Percentiles rank a stretch among this genome's conserved stretches.
These are phyloP conservation scores for Ochropleura leucogaster DNA, from an alignment of 2,888 invertebrate genomes.

Conservation along the genomic window DNA sequence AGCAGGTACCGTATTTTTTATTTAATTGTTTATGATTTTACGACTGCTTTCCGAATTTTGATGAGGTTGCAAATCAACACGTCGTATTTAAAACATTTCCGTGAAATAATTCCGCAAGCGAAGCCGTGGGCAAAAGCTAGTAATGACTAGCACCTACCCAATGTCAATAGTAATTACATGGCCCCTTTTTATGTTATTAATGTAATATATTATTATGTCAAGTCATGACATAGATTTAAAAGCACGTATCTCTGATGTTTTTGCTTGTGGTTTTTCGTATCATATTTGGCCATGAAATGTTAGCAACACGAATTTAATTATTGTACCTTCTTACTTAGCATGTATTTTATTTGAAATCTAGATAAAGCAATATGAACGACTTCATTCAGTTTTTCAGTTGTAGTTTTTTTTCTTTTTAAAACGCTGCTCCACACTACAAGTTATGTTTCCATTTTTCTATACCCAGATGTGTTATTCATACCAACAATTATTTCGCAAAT, in stretches of 20 bases:
- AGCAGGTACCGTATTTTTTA: too few species aligned
- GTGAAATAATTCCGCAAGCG: too few species aligned
- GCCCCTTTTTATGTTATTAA: not conserved
- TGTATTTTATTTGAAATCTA: not conserved
- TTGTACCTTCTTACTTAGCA: not conserved
- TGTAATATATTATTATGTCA: not conserved
- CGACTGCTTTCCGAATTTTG: not conserved
- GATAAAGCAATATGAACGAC: not conserved
- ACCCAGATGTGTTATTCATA: too few species aligned
- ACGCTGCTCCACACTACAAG: too few species aligned
- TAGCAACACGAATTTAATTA: not conserved
- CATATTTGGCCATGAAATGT: slow-evolving; percentile 30
- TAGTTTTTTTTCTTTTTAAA: too few species aligned
- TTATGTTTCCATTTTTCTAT: too few species aligned
- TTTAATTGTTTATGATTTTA: too few species aligned
- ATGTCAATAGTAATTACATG: not conserved
- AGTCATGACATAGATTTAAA: slow-evolving; percentile 23
- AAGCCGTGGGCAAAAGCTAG: too few species aligned
- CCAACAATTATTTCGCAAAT: too few species aligned
- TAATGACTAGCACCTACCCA: not conserved
- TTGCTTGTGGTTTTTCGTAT: slow-evolving; percentile 6
- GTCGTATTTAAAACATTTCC: too few species aligned
- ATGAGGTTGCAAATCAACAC: too few species aligned
- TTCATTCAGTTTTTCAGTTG: not conserved
- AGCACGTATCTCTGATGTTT: slow-evolving; percentile 5